Base-by-base conservation (phyloP, 2,888 invertebrate species). In the Strigamia maritima region DNA sequence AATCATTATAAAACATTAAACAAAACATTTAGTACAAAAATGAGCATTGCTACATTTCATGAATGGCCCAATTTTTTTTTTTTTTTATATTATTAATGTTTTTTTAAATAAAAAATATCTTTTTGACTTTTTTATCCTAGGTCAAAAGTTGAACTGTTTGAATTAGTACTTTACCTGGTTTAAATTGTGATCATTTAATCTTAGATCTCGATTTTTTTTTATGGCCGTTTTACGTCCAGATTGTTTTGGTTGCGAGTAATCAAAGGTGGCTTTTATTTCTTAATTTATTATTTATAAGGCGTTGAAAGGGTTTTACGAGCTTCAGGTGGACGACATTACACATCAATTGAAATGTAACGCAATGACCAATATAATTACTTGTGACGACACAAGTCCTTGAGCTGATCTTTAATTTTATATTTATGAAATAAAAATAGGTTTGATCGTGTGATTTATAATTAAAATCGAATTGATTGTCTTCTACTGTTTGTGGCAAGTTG, bases 251-350 rank as follows among this genome's bases (percentile, higher is more conserved):
- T 49, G n/a, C 2, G 16, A n/a, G 49, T 16, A 49, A 49, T 49
- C n/a, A 49, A 19, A 31, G 31, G 31, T 31, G 31, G 31, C 31
- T 49, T 49, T 16, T 19, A 19, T 49, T 49, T 19, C n/a, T 49
- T 49, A n/a, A 49, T n/a, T 6, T 49, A 6, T 49, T 49, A 6
- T 49, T 49, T 49, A 49, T 19, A 19, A 40, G 40, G 10, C 40
- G 40, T 60, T 60, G 19, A 65, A 65, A 65, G 65, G 65, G 28
- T 65, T 65, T 65, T 65, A 65, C 24, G 28, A 26, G 65, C 14
- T 26, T 65, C 24, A 65, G 65, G 65, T 65, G 65, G 65, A 65
- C 65, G 65, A 65, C 65, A 49, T n/a, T 6, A 26, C 26, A 19
- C 22, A 12, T 22, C 60, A 14, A 65, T 24, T 26, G 65, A 7